A percentile compares a stretch with the other conserved stretches of the same genome.
Evolutionary conservation across 1,140 invertebrate species (phyloP).

Genomic region (Drosophila mojavensis): DNA sequence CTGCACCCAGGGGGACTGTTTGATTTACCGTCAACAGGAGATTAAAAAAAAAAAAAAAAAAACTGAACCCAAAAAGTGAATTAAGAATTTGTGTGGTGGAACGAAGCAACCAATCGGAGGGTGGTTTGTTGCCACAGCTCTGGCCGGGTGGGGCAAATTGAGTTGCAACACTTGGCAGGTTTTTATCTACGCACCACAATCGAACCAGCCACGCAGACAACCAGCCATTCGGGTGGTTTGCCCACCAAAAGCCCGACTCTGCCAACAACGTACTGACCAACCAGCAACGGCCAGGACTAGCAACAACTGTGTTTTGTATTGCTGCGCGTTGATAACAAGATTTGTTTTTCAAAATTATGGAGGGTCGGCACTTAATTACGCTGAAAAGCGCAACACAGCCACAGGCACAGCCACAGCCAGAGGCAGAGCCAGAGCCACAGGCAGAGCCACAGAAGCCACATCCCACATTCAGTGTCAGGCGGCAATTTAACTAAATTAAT

Average conservation of each 20-base stretch:
- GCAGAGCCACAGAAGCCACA: constrained; percentile 16
- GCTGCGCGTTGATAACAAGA: constrained; percentile 75
- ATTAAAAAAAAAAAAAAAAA: constrained; percentile 78
- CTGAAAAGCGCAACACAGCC: constrained; percentile 70
- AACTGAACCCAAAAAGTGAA: constrained; percentile 72
- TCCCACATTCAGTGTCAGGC: constrained; percentile 13
- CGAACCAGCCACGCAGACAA: constrained; percentile 35
- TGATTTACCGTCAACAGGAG: constrained; percentile 82
- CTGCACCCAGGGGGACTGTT: constrained; percentile 80
- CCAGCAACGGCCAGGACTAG: constrained; percentile 16
- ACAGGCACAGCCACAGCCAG: constrained; percentile 19
- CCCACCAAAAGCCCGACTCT: constrained; percentile 18
- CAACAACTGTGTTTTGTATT: constrained; percentile 73
- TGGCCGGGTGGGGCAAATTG: constrained; percentile 55
- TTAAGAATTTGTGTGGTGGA: constrained; percentile 81
- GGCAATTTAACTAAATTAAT: constrained; percentile 80
- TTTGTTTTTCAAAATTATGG: constrained; percentile 79
- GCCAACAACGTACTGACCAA: constrained; percentile 17
- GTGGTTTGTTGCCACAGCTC: constrained; percentile 45
- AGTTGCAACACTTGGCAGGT: constrained; percentile 82
- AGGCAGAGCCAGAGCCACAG: constrained; percentile 15
- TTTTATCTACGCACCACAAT: constrained; percentile 82
- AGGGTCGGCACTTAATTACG: constrained; percentile 66
- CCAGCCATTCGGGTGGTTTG: constrained; percentile 13
- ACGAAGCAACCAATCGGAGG: constrained; percentile 57